Conservation (phyloP, 2,888 invertebrate genomes). For the Calliphora vomitoria region DNA sequence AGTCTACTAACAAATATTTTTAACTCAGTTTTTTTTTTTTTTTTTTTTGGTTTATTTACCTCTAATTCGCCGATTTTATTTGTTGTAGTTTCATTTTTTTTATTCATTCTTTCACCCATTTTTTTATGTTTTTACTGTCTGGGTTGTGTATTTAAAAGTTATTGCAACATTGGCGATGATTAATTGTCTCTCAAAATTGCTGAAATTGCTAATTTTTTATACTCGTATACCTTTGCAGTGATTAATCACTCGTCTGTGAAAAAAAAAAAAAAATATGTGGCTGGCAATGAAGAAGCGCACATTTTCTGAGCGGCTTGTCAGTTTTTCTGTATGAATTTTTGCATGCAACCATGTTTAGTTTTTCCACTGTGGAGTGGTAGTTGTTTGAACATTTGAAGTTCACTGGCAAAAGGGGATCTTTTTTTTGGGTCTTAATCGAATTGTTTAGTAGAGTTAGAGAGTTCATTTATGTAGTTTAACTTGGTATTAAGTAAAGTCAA, state of each 20-base stretch:
- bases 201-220: conserved; percentile 82
- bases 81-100: conserved; percentile 31
- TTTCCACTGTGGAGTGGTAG: not conserved
- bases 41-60: not conserved
- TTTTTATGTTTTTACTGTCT: conserved; percentile 42
- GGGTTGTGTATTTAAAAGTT: conserved; percentile 73
- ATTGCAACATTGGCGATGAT: conserved; percentile 79
- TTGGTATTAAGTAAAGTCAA: conserved; percentile 16
- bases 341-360: conserved; percentile 56
- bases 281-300: conserved; percentile 73
- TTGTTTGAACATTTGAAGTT: conserved; percentile 36
- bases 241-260: conserved; percentile 69
- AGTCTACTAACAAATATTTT: conserved; percentile 52
- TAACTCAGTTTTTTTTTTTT: not conserved
- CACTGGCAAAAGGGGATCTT: conserved; percentile 22
- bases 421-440: not conserved
- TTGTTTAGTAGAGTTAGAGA: conserved; percentile 14
- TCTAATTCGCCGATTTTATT: conserved; percentile 40
- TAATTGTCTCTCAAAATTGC: conserved; percentile 85
- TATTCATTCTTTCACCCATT: not conserved
- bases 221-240: conserved; percentile 65
- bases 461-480: conserved; percentile 49
- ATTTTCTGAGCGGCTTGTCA: conserved; percentile 70
- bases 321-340: conserved; percentile 45
- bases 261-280: conserved; percentile 54